Conservation (phyloP, 2,797 vertebrate species). For the Cheirogaleus major region DNA sequence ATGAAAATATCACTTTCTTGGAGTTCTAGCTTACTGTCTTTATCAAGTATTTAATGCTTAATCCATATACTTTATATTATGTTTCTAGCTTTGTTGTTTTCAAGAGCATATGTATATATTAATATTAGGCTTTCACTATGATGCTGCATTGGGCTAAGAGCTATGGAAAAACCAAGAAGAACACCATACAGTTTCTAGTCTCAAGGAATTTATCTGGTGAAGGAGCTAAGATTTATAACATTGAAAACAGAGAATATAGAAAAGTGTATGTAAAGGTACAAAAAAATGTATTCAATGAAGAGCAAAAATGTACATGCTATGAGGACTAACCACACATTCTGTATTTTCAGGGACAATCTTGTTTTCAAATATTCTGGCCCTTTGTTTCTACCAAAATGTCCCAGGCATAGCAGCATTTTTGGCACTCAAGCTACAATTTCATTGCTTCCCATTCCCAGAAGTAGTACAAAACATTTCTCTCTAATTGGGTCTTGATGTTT, state of each 20-base stretch:
- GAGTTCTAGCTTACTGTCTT: not conserved
- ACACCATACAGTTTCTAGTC: not conserved
- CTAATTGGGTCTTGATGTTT: not conserved
- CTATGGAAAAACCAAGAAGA: not conserved
- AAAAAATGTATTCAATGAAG: not conserved
- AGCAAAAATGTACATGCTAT: not conserved
- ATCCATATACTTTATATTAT: not conserved
- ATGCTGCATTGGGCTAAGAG: not conserved
- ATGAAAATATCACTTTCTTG: not conserved
- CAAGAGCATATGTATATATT: not conserved
- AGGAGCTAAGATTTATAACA: not conserved
- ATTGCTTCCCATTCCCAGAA: slow-evolving; percentile 17
- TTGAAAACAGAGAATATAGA: not conserved
- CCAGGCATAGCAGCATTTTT: not conserved
- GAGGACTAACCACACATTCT: not conserved
- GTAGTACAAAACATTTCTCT: slow-evolving; percentile 35
- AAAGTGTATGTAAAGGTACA: not conserved
- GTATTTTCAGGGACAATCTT: not conserved
- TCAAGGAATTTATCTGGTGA: not conserved
- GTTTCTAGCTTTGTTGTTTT: not conserved
- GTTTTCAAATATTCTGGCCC: not conserved
- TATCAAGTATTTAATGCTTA: not conserved
- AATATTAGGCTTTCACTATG: not conserved
- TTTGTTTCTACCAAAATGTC: not conserved
- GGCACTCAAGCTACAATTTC: not conserved